These are phyloP conservation scores for Gryllus bimaculatus DNA, from an alignment of 1,140 invertebrate species.

Conservation along the genomic window DNA sequence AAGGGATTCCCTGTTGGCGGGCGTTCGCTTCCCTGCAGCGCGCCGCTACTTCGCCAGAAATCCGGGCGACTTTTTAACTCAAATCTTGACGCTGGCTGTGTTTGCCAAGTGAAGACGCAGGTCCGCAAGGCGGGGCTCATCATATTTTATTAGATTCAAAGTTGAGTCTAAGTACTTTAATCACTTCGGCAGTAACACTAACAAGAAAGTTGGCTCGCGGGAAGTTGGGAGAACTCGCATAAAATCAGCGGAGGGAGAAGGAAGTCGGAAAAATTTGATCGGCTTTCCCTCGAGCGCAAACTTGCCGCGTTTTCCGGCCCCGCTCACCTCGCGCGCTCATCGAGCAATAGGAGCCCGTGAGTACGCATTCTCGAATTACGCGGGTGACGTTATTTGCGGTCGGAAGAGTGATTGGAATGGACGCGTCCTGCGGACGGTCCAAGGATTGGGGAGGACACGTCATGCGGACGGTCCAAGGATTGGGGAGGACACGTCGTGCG, in stretches of 20 bases:
- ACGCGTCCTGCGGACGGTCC: no score
- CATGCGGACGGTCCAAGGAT: no score
- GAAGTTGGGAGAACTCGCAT: neutral
- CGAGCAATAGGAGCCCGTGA: no score
- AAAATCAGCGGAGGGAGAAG: neutral
- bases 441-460: no score
- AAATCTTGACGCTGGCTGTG: neutral
- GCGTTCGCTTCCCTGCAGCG: no score
- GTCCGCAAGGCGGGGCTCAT: neutral
- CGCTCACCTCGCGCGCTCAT: no score
- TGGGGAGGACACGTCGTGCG: no score
- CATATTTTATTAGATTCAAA: conserved; percentile 6
- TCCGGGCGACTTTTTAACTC: neutral
- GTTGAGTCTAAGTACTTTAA: neutral
- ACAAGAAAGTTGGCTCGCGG: neutral
- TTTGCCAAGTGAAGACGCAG: neutral
- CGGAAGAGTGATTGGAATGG: no score
- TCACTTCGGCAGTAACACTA: neutral
- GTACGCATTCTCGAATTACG: no score
- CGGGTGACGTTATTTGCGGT: no score
- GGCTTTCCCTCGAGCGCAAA: neutral
- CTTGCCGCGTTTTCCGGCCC: no score
- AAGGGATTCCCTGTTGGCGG: no score
- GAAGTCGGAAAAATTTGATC: neutral
- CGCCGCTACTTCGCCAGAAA: neutral